Evolutionary conservation across 2,113 vertebrate species (phyloP).

Genomic region (Hydrolagus affinis): DNA sequence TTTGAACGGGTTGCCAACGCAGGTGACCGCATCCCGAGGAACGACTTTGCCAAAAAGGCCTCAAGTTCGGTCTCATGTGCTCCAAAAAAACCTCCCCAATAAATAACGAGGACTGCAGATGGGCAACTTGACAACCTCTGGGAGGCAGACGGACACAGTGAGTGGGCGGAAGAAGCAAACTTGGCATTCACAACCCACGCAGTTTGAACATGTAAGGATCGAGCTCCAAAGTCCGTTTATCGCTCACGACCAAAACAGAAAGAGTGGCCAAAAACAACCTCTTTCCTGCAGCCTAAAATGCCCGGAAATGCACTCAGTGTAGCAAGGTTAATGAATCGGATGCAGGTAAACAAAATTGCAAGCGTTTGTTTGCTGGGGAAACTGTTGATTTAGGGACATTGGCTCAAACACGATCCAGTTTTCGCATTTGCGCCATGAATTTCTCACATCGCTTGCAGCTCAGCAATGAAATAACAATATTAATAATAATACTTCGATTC

Average conservation of each 20-base stretch:
- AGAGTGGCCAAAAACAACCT: background rate
- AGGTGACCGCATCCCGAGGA: constrained; percentile 25
- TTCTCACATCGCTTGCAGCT: background rate
- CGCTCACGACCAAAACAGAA: too few species aligned
- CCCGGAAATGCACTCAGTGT: background rate
- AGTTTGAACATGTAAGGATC: background rate
- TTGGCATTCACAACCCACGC: constrained; percentile 20
- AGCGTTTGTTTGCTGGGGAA: background rate
- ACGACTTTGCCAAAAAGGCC: constrained; percentile 28
- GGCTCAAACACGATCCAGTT: background rate
- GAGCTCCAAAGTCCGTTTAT: background rate
- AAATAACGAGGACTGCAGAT: constrained; percentile 17
- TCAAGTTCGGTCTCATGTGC: background rate
- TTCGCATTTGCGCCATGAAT: background rate
- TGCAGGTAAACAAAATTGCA: background rate
- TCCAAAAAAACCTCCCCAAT: background rate
- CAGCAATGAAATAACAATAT: too few species aligned
- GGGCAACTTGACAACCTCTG: constrained; percentile 20
- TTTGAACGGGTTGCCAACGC: constrained; percentile 16
- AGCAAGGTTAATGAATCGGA: background rate
- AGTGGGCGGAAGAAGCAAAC: constrained; percentile 14
- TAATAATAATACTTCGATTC: too few species aligned
- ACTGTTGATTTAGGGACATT: background rate
- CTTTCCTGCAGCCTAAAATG: background rate
- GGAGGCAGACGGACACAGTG: constrained; percentile 30